A percentile compares a stretch with the other conserved stretches of the same genome.
Conservation (phyloP, 2,797 vertebrate genomes). For the Liparis tanakae region DNA sequence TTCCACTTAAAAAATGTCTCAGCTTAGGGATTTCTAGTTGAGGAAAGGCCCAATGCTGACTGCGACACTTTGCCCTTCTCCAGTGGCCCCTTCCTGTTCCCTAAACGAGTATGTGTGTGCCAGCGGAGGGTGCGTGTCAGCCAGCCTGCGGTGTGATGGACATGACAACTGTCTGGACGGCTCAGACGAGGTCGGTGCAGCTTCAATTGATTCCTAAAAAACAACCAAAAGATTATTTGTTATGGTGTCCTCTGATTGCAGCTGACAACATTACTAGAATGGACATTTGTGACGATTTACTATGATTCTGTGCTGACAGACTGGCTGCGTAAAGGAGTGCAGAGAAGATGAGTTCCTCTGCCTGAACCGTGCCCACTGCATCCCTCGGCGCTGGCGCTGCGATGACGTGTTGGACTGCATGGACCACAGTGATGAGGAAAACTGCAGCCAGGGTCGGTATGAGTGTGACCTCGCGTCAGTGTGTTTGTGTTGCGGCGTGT, state of each 20-base stretch:
- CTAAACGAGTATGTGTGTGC: conserved; percentile 94
- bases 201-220: conserved; percentile 17
- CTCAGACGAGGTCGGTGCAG: conserved; percentile 92
- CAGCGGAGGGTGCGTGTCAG: conserved; percentile 92
- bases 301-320: conserved; percentile 74
- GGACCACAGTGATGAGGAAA: conserved; percentile 95
- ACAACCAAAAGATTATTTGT: not conserved
- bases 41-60: conserved; percentile 5
- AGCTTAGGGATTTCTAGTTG: conserved; percentile 1
- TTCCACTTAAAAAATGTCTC: conserved; percentile 13
- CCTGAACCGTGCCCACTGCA: conserved; percentile 94
- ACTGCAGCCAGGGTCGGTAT: conserved; percentile 88
- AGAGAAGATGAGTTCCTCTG: conserved; percentile 95
- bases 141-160: conserved; percentile 93
- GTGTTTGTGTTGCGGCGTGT: not conserved
- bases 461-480: not conserved
- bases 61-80: conserved; percentile 18
- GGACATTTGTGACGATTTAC: conserved; percentile 6
- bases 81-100: conserved; percentile 93
- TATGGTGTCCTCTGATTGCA: conserved; percentile 28
- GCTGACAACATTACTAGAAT: conserved; percentile 8
- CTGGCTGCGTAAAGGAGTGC: conserved; percentile 94
- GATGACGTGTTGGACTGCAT: conserved; percentile 95
- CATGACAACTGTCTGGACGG: conserved; percentile 94
- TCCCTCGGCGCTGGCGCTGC: conserved; percentile 94